Conservation (phyloP, 2,888 invertebrate genomes). For the Dascillus cervinus region DNA sequence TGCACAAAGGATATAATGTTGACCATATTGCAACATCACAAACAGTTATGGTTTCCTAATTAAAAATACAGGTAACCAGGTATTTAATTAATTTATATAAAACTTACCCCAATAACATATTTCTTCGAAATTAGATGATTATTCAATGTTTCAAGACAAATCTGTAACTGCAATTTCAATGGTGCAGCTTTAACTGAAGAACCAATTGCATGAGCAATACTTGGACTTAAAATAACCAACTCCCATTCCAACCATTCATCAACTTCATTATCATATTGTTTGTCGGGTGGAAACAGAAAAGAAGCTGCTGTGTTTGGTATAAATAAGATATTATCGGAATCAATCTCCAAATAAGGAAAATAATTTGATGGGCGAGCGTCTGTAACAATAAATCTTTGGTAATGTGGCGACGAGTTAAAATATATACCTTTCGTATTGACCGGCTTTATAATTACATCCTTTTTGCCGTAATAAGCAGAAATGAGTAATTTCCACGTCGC, state of each 20-base stretch:
- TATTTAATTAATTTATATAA: not conserved
- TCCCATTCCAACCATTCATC: conserved; percentile 61
- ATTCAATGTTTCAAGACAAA: conserved; percentile 52
- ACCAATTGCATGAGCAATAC: conserved; percentile 46
- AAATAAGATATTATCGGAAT: conserved; percentile 56
- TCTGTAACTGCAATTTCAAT: conserved; percentile 49
- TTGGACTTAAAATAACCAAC: conserved; percentile 51
- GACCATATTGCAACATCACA: conserved; percentile 70
- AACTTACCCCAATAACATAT: conserved; percentile 53
- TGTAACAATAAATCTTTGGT: conserved; percentile 8
- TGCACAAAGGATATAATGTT: conserved; percentile 57
- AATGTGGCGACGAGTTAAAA: conserved; percentile 1
- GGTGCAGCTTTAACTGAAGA: conserved; percentile 46
- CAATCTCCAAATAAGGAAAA: conserved; percentile 59
- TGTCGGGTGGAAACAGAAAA: conserved; percentile 48
- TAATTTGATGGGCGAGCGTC: conserved; percentile 46
- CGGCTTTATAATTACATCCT: conserved; percentile 50
- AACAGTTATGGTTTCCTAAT: conserved; percentile 54
- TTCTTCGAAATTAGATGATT: conserved; percentile 44
- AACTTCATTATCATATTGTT: conserved; percentile 35
- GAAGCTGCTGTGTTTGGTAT: conserved; percentile 64
- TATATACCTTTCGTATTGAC: conserved; percentile 53
- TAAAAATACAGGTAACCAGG: conserved; percentile 23
- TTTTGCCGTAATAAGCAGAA: conserved; percentile 58
- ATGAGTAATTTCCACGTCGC: conserved; percentile 66